Evolutionary conservation across 2,113 vertebrate species (phyloP), one percentile per base, ranked within the genome.

Genomic region (Hyperopisus bebe): DNA sequence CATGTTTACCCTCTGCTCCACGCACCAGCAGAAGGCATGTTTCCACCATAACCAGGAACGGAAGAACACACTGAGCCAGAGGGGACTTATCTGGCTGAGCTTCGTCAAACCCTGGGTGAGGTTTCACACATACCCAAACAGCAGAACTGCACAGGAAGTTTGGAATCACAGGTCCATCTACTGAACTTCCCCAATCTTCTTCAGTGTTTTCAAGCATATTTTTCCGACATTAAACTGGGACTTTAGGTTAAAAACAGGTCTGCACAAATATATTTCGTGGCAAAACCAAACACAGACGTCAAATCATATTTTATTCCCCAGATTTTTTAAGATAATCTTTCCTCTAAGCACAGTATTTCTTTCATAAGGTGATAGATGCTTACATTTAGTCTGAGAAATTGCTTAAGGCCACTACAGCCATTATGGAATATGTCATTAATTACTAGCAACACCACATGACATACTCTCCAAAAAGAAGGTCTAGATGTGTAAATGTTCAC

Each of bases 1-100:
- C 15, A 5, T 42, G 53, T 74, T 89, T 89, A 31, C 77, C 19
- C 44, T 70, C 5, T 87, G 27, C 35, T 86, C 74, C 89, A 84
- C 15, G 70, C 86, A 85, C 89, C 77, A 84, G 44, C 80, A n/a
- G 66, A 89, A 91, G 35, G 89, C 80, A 62, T 88, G 87, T 82
- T 90, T 88, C 86, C 74, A 51, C 42, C 44, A 39, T n/a, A 24
- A 27, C 44, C 44, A n/a, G 17, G 27, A 58, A 87, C 39, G 62
- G 46, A 48, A 44, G 48, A 86, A 39, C 55, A 85, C 85, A 27
- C 11, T 11, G 27, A 13, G 50, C 51, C 42, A 31, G 53, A 39
- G 66, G 42, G 77, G 53, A 62, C 48, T 53, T 5, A 15, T 84
- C 17, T 47, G 62, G 27, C 46, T 47, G 51, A 82, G 1, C 48